Conservation (phyloP, 1,140 invertebrate genomes). For the Brachionus sp. region DNA sequence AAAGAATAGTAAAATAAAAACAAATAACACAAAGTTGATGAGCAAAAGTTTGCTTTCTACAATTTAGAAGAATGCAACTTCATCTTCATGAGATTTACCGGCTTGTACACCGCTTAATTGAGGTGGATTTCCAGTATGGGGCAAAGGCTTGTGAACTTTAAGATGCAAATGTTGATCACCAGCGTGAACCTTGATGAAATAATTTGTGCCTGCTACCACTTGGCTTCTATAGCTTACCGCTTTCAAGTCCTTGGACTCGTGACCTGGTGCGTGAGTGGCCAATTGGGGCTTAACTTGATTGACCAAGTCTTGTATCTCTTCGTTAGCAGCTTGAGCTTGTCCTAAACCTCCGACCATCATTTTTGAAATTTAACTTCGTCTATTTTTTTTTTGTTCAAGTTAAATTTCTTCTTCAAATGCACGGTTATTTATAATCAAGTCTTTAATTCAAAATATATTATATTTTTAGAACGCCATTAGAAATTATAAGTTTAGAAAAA, state of each 20-base stretch:
- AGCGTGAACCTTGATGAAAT: constrained; percentile 29
- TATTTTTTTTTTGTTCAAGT: not conserved
- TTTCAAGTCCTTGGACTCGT: constrained; percentile 1
- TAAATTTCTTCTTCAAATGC: not conserved
- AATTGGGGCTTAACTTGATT: constrained; percentile 9
- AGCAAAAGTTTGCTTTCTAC: not conserved
- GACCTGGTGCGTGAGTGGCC: not conserved
- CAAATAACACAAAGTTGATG: not conserved
- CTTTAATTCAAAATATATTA: not conserved
- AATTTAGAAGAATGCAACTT: constrained; percentile 32
- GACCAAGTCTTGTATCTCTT: constrained; percentile 21
- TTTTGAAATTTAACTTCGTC: not conserved
- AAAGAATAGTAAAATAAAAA: not conserved
- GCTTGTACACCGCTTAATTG: constrained; percentile 11
- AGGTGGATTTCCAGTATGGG: not conserved
- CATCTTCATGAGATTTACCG: constrained; percentile 29
- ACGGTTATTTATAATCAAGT: not conserved
- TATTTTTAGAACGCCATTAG: constrained; percentile 42
- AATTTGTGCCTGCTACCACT: constrained; percentile 29
- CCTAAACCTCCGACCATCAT: constrained; percentile 43
- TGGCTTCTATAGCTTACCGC: constrained; percentile 33
- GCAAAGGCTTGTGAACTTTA: constrained; percentile 39
- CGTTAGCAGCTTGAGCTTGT: constrained; percentile 37
- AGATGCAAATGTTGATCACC: constrained; percentile 42
- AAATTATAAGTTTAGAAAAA: constrained; percentile 31